Evolutionary conservation across 1,140 invertebrate genomes (phyloP), one percentile per base, ranked within the genome.

Genomic region (Odontomachus brunneus): DNA sequence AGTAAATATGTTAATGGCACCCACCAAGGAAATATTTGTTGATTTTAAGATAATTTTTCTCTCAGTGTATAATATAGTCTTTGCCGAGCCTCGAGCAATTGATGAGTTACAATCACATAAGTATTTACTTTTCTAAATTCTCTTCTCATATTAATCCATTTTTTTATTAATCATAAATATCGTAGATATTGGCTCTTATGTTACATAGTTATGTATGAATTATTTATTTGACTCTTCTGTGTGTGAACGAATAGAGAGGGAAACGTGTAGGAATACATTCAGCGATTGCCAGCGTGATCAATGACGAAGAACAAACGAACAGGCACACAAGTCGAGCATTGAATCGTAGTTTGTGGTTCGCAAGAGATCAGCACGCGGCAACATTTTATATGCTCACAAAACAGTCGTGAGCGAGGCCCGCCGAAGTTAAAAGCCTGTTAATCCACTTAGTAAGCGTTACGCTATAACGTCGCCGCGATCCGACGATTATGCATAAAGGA

Each of bases 401-500:
- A 55, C 17, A 14, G 29, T 53, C 55, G 17, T 7, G 26, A 55
- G 66, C 11, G 22, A 38, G 17, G 22, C 29, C 26, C 22, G 7
- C 44, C n/a, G 44, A n/a, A 75, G 59, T 38, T 38, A 55, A 69
- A 49, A 69, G 12, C 19, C 19, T 11, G 24, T 22, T 76, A 66
- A 76, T 78, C 53, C 22, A 29, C 14, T 69, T 80, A 29, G 33
- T 15, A 22, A 69, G 22, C n/a, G 29, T 71, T 71, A 48, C 73
- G 59, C 59, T 49, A 15, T 29, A 74, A 72, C 51, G 29, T 59
- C 22, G 33, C 44, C 22, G n/a, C 53, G 65, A 78, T 44, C 38
- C 65, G 22, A 22, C 9, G 65, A 80, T 80, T 80, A 80, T 80
- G 75, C 75, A 80, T 57, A 69, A 69, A 71, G 53, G 75, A 80